Conservation (phyloP, 35 echinoderm and acorn worm genomes). For the Hemicentrotus pulcherrimus region DNA sequence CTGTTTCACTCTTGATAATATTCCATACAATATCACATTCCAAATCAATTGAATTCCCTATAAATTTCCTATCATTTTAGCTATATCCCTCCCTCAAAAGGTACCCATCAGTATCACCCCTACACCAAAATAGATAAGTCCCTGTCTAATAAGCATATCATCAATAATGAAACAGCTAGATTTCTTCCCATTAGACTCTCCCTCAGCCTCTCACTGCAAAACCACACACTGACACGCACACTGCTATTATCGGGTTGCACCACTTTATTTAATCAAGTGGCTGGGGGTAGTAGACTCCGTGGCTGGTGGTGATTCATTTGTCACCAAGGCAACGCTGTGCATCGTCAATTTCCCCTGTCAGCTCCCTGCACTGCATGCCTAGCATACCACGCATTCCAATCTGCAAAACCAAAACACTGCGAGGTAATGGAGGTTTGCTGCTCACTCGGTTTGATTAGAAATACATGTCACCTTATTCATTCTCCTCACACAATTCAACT, state of each 20-base stretch:
- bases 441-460: not conserved
- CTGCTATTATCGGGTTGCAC: not conserved
- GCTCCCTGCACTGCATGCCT: constrained; percentile 24
- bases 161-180: constrained; percentile 41
- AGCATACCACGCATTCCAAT: constrained; percentile 31
- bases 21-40: not conserved
- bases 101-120: not conserved
- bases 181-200: constrained; percentile 9
- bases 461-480: not conserved
- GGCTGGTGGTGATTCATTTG: constrained; percentile 41
- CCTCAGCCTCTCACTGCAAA: not conserved
- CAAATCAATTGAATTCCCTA: not conserved
- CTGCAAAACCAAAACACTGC: constrained; percentile 47
- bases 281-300: not conserved
- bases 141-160: constrained; percentile 26
- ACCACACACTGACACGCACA: not conserved
- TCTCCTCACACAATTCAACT: not conserved
- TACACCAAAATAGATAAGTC: not conserved
- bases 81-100: not conserved
- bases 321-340: constrained; percentile 42
- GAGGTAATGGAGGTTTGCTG: not conserved
- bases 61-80: not conserved
- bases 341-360: not conserved
- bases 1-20: not conserved
- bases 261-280: not conserved